These are phyloP conservation scores for Drosophila mimetica DNA, from an alignment of 2,888 invertebrate genomes.

Conservation along the genomic window DNA sequence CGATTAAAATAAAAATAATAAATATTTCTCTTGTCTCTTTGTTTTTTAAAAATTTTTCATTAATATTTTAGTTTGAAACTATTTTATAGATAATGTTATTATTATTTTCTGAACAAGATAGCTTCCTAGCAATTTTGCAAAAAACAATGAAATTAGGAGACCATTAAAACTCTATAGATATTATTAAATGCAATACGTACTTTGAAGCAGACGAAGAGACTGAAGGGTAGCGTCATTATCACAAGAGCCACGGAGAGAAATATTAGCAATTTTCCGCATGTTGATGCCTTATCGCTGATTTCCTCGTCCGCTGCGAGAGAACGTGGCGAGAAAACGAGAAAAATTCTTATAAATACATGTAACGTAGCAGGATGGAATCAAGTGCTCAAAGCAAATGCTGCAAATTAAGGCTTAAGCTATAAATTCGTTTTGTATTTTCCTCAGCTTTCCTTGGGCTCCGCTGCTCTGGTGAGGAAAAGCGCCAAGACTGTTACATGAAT, in stretches of 20 bases:
- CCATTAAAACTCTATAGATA: neutral
- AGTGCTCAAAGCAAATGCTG: conserved; percentile 60
- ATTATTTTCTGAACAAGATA: neutral
- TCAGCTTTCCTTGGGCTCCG: conserved; percentile 22
- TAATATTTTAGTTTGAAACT: too few species aligned
- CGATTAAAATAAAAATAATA: too few species aligned
- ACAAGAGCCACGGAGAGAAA: conserved; percentile 93
- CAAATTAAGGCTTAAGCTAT: conserved; percentile 58
- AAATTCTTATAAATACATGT: conserved; percentile 48
- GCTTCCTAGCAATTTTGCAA: neutral
- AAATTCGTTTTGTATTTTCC: conserved; percentile 40
- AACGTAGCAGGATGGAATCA: conserved; percentile 36
- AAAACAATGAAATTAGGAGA: neutral
- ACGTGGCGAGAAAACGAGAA: conserved; percentile 59
- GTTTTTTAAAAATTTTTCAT: too few species aligned
- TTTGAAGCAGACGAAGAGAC: conserved; percentile 96
- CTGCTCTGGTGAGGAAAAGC: neutral
- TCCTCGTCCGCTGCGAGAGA: conserved; percentile 86
- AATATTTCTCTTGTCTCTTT: too few species aligned
- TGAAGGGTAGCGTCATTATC: conserved; percentile 94
- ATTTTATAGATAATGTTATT: too few species aligned
- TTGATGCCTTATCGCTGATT: conserved; percentile 87
- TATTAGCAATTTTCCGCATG: conserved; percentile 93
- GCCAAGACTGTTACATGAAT: conserved; percentile 35
- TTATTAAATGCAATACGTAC: conserved; percentile 85